Evolutionary conservation across 2,888 invertebrate species (phyloP).

Genomic region (Argynnis bischoffii): DNA sequence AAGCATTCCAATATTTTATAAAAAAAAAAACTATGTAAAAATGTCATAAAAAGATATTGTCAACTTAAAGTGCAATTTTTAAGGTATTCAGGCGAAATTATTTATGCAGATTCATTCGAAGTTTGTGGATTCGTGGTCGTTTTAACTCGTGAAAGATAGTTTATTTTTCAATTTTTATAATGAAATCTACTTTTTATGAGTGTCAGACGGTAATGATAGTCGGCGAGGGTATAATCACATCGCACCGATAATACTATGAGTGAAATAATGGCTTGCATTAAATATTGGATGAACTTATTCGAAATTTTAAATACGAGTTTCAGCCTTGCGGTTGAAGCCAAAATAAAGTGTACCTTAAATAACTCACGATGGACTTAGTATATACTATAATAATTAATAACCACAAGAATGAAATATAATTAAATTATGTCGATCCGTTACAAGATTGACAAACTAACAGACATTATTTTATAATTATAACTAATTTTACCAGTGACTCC

Average conservation of each 20-base stretch:
- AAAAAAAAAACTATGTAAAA: no score
- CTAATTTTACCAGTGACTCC: no score
- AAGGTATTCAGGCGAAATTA: conserved; percentile 4
- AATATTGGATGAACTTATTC: conserved; percentile 30
- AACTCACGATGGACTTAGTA: no score
- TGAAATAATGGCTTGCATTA: conserved; percentile 38
- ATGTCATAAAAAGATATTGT: conserved; percentile 2
- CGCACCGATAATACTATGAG: conserved; percentile 34
- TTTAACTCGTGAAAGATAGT: conserved; percentile 10
- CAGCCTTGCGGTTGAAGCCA: no score
- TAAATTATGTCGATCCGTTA: no score
- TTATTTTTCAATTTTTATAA: conserved; percentile 15
- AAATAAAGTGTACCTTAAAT: no score
- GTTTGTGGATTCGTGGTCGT: neutral
- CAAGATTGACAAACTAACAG: no score
- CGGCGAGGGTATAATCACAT: conserved; percentile 34
- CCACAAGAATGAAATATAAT: no score
- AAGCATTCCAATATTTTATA: no score
- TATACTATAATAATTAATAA: no score
- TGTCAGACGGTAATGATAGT: conserved; percentile 28
- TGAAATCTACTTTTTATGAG: conserved; percentile 20
- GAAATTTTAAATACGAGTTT: neutral
- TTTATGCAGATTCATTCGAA: neutral
- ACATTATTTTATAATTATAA: no score
- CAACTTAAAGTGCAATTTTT: conserved; percentile 7